Percentiles rank a stretch among this genome's conserved stretches.
These are phyloP conservation scores for Aptenodytes forsteri DNA, from an alignment of 2,113 vertebrate genomes.

Conservation along the genomic window DNA sequence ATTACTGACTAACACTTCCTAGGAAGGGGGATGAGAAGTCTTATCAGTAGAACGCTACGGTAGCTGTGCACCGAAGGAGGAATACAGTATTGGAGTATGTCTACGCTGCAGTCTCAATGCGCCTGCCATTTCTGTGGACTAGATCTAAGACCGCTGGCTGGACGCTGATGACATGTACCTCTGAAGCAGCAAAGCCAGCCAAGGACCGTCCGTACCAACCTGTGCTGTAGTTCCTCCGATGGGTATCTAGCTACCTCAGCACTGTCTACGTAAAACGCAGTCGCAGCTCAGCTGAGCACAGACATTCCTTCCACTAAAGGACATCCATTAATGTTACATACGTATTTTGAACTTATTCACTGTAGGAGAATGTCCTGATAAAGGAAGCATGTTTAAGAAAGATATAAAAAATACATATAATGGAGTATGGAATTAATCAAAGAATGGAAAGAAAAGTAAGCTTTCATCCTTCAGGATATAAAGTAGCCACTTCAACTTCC, in stretches of 20 bases:
- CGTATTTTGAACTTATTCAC: rapidly evolving
- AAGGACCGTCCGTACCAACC: background rate
- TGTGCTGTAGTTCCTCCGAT: background rate
- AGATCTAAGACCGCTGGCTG: background rate
- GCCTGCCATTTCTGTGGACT: background rate
- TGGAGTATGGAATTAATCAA: background rate
- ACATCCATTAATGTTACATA: background rate
- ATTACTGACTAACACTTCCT: background rate
- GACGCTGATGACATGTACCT: background rate
- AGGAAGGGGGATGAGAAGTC: background rate
- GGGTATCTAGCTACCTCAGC: background rate
- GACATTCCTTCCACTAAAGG: background rate
- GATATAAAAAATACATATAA: background rate
- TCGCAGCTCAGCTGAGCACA: background rate
- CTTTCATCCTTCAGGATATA: background rate
- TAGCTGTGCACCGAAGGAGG: background rate
- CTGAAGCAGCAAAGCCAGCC: background rate
- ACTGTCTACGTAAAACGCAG: background rate
- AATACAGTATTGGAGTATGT: rapidly evolving
- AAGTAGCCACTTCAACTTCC: background rate
- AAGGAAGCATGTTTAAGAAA: background rate
- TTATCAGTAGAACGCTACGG: background rate
- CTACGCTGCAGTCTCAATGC: rapidly evolving
- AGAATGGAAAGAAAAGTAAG: background rate
- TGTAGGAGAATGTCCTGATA: background rate